Evolutionary conservation across 2,113 vertebrate genomes (phyloP).

Genomic region (Notothenia rossii): DNA sequence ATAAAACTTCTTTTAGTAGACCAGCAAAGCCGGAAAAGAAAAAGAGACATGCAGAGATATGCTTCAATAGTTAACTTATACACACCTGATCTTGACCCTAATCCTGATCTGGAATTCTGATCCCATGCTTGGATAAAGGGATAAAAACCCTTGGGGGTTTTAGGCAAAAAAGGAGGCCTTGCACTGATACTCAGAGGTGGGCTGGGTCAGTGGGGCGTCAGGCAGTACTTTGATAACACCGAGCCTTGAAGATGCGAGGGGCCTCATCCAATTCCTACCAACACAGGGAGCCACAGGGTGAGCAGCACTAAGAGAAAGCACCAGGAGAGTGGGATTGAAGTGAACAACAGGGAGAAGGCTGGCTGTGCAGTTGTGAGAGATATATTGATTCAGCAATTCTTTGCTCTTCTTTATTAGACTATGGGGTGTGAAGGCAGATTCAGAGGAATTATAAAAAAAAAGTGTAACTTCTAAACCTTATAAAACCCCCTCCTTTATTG

Average conservation of each 20-base stretch:
- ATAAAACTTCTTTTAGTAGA: slow-evolving; percentile 68
- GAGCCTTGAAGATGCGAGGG: slow-evolving; percentile 69
- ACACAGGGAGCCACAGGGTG: slow-evolving; percentile 50
- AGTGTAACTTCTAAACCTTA: too few species aligned
- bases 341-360: slow-evolving; percentile 57
- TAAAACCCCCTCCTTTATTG: too few species aligned
- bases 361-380: slow-evolving; percentile 56
- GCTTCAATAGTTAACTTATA: slow-evolving; percentile 68
- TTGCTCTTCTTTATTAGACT: slow-evolving; percentile 37
- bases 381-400: slow-evolving; percentile 51
- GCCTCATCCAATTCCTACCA: slow-evolving; percentile 62
- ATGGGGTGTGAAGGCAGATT: not conserved
- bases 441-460: slow-evolving; percentile 1
- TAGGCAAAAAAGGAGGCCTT: slow-evolving; percentile 48
- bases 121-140: slow-evolving; percentile 70
- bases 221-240: slow-evolving; percentile 68
- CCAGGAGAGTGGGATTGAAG: slow-evolving; percentile 57
- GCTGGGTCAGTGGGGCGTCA: slow-evolving; percentile 59
- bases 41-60: slow-evolving; percentile 57
- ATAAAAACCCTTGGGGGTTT: slow-evolving; percentile 59
- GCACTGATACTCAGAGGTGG: slow-evolving; percentile 57
- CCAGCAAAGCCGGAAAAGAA: slow-evolving; percentile 47
- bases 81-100: slow-evolving; percentile 65
- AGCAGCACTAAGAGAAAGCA: slow-evolving; percentile 47
- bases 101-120: slow-evolving; percentile 75